Evolutionary conservation across 2,113 vertebrate species (phyloP).

Genomic region (Sterrhoptilus dennistouni): DNA sequence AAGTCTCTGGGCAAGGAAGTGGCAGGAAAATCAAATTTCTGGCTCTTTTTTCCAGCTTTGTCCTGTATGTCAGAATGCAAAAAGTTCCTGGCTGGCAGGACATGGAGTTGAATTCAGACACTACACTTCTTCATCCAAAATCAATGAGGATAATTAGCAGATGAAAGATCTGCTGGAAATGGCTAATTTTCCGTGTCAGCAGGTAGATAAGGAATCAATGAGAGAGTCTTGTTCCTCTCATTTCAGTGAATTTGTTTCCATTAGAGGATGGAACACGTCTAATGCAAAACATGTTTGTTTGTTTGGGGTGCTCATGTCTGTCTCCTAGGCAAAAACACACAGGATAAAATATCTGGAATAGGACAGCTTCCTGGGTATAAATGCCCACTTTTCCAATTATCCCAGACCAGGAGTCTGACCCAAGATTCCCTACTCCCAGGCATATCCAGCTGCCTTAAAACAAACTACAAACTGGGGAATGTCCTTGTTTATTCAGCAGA

Average conservation of each 20-base stretch:
- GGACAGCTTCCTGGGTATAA: neutral
- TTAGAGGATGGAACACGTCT: neutral
- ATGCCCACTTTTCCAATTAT: neutral
- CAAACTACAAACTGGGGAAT: neutral
- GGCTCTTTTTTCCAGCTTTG: neutral
- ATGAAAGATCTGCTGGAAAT: slow-evolving; percentile 33
- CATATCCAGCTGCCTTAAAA: neutral
- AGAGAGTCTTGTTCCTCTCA: neutral
- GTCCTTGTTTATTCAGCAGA: neutral
- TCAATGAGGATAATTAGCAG: slow-evolving; percentile 58
- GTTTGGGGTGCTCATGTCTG: neutral
- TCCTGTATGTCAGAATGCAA: neutral
- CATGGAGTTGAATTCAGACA: neutral
- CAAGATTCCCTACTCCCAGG: neutral
- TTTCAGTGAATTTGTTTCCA: slow-evolving; percentile 14
- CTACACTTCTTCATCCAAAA: slow-evolving; percentile 23
- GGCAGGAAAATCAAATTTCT: neutral
- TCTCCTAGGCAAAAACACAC: neutral
- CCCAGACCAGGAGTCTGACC: neutral
- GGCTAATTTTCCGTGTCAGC: slow-evolving; percentile 36
- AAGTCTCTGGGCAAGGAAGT: rapidly evolving
- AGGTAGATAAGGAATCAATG: slow-evolving; percentile 56
- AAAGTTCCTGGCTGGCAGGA: neutral
- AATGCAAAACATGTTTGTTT: neutral
- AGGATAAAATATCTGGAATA: neutral